phyloP scores from a whole-genome alignment of 37 sponge, comb jelly and placozoan species.

The Halichondria panicea region DNA sequence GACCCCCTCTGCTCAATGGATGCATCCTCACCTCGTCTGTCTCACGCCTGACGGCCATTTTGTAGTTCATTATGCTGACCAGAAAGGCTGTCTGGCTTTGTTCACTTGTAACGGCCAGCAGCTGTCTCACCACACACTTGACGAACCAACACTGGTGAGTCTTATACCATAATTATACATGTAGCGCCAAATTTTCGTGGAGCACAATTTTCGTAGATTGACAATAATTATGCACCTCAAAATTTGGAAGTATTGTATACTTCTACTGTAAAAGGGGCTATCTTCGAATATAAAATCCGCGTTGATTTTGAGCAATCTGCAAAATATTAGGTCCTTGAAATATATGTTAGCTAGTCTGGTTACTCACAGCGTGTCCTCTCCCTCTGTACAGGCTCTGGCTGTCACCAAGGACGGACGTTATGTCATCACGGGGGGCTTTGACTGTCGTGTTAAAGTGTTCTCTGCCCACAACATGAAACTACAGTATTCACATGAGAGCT shows the following conservation, averaged over 20 bases:
- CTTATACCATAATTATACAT: too few species aligned
- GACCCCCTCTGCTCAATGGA: conserved; percentile 16
- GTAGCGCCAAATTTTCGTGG: too few species aligned
- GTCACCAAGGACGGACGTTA: conserved; percentile 57
- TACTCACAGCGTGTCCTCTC: too few species aligned
- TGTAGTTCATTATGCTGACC: conserved; percentile 77
- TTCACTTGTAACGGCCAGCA: conserved; percentile 76
- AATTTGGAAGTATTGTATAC: too few species aligned
- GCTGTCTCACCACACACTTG: conserved; percentile 29
- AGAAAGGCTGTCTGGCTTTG: conserved; percentile 72
- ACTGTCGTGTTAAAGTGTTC: conserved; percentile 44
- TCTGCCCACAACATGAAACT: conserved; percentile 34
- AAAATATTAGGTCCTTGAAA: too few species aligned
- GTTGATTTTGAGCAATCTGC: too few species aligned
- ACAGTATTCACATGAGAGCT: conserved; percentile 26
- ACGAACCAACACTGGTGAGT: conserved; percentile 56
- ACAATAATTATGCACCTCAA: too few species aligned
- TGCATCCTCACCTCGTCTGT: conserved; percentile 47
- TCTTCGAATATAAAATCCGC: too few species aligned
- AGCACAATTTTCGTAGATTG: too few species aligned
- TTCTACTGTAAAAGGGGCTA: too few species aligned
- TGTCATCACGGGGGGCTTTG: conserved; percentile 72
- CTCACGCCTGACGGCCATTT: conserved; percentile 58
- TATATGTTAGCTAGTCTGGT: too few species aligned
- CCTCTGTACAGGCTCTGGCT: conserved; percentile 63